Conservation (phyloP, 2,888 invertebrate species). For the Nebria salina region DNA sequence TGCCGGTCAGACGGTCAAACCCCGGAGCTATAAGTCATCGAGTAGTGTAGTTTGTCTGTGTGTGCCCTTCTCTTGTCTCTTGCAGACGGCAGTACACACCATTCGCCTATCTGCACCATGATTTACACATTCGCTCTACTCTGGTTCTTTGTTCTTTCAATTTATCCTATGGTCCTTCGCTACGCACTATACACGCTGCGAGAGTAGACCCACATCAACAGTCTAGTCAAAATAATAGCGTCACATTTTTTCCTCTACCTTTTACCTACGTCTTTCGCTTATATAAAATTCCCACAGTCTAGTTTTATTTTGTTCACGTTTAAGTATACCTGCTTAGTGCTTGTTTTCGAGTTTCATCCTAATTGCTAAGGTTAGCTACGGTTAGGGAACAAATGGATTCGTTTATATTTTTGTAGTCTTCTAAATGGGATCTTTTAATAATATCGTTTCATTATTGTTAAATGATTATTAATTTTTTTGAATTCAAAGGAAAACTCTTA, state of each 20-base stretch:
- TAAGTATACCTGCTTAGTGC: background rate
- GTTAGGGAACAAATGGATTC: too few species aligned
- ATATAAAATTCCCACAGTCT: background rate
- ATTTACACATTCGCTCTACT: slow-evolving; percentile 12
- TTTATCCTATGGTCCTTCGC: background rate
- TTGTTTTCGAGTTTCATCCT: background rate
- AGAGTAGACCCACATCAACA: background rate
- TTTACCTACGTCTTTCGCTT: background rate
- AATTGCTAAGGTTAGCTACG: background rate
- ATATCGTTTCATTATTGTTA: too few species aligned
- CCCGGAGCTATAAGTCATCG: slow-evolving; percentile 49
- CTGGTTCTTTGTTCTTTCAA: slow-evolving; percentile 6
- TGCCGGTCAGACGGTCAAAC: slow-evolving; percentile 55
- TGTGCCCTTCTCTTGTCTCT: slow-evolving; percentile 16
- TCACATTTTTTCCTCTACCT: background rate
- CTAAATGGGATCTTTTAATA: too few species aligned
- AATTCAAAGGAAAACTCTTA: too few species aligned
- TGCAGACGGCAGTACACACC: background rate
- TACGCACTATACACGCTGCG: background rate
- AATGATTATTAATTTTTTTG: too few species aligned
- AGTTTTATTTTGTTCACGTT: background rate
- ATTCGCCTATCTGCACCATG: background rate
- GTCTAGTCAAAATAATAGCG: background rate
- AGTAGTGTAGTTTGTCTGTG: background rate
- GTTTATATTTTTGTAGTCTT: too few species aligned